Evolutionary conservation across 2,888 invertebrate species (phyloP).

Genomic region (Andrena trimmerana): DNA sequence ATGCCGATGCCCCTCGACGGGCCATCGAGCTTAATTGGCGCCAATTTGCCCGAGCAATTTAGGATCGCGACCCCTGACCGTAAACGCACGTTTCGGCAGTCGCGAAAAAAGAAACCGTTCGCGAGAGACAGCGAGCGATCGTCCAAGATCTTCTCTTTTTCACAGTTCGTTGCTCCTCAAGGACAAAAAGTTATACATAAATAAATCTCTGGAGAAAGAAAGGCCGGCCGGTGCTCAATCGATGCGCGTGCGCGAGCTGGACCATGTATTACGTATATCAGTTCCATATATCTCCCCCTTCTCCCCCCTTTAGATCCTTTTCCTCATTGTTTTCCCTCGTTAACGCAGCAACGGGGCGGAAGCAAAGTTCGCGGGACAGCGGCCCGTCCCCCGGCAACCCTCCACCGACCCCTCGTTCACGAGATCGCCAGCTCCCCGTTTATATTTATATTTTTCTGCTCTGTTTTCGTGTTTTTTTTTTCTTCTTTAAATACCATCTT

Average conservation of each 20-base stretch:
- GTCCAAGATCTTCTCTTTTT: conserved; percentile 70
- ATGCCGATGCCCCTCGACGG: conserved; percentile 37
- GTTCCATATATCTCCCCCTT: conserved; percentile 66
- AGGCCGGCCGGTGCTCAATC: conserved; percentile 80
- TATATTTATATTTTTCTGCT: conserved; percentile 6
- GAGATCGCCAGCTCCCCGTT: conserved; percentile 23
- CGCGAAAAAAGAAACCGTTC: conserved; percentile 27
- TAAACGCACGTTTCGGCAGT: conserved; percentile 51
- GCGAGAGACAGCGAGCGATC: conserved; percentile 76
- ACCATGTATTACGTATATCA: conserved; percentile 84
- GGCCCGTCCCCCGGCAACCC: conserved; percentile 7
- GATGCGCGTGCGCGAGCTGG: conserved; percentile 75
- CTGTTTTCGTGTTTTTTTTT: neutral
- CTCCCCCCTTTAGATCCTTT: conserved; percentile 20
- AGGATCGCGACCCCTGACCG: conserved; percentile 57
- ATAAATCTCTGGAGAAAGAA: conserved; percentile 83
- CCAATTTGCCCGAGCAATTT: conserved; percentile 61
- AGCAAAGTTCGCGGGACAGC: conserved; percentile 25
- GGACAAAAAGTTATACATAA: conserved; percentile 80
- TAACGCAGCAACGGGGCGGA: conserved; percentile 33
- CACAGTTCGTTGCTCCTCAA: conserved; percentile 77
- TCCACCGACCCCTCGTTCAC: conserved; percentile 17
- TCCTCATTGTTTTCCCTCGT: conserved; percentile 28
- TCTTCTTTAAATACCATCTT: conserved; percentile 37
- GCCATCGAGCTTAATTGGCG: conserved; percentile 59